Conservation (phyloP, 2,888 invertebrate species). For the Lamproptera curius region DNA sequence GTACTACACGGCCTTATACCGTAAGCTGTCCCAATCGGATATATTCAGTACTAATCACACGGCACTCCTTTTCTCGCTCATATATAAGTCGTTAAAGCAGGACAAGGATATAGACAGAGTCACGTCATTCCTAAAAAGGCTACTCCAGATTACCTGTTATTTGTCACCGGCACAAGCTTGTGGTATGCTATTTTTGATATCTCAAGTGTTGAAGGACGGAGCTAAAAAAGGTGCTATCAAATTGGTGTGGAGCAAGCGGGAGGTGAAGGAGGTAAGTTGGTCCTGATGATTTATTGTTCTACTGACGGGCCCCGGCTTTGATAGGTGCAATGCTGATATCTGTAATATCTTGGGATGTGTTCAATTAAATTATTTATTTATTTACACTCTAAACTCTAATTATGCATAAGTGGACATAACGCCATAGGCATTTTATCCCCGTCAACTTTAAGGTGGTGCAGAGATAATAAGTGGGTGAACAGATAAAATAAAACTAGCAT, state of each 20-base stretch:
- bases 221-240: conserved; percentile 53
- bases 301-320: too few species aligned
- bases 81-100: conserved; percentile 90
- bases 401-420: too few species aligned
- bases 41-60: conserved; percentile 82
- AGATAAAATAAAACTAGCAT: too few species aligned
- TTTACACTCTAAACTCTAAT: too few species aligned
- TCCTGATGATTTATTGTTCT: too few species aligned
- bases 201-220: conserved; percentile 76
- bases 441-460: too few species aligned
- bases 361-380: too few species aligned
- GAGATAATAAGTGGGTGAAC: too few species aligned
- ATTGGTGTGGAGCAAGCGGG: conserved; percentile 49
- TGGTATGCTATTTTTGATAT: conserved; percentile 88
- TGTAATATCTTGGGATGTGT: too few species aligned
- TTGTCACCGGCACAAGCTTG: conserved; percentile 88
- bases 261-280: conserved; percentile 49
- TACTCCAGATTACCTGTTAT: conserved; percentile 80
- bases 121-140: conserved; percentile 88
- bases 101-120: conserved; percentile 86
- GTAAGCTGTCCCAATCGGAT: conserved; percentile 88
- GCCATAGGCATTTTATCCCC: too few species aligned
- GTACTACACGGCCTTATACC: conserved; percentile 93
- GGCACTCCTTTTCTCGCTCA: conserved; percentile 90
- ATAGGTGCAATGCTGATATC: too few species aligned